A percentile compares a stretch with the other conserved stretches of the same genome.
Evolutionary conservation across 2,113 vertebrate genomes (phyloP).

Genomic region (Variabilichromis moorii): DNA sequence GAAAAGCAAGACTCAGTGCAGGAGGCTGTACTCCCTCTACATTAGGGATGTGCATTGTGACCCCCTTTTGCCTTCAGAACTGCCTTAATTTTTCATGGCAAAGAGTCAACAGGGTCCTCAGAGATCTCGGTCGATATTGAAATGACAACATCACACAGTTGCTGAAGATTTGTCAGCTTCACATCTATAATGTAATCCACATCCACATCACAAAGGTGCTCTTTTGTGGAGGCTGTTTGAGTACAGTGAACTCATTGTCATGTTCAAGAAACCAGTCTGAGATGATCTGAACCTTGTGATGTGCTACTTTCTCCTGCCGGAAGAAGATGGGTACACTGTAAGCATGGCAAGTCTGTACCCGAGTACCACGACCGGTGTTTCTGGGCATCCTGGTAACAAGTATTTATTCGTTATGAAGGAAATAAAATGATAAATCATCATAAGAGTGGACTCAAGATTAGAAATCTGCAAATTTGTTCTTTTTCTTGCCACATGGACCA

Average conservation of each 20-base stretch:
- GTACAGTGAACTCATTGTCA: background rate
- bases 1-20: background rate
- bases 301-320: rapidly evolving
- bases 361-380: background rate
- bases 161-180: background rate
- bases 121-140: background rate
- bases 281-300: background rate
- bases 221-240: background rate
- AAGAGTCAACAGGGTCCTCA: background rate
- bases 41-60: background rate
- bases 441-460: background rate
- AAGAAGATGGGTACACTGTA: background rate
- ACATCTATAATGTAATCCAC: background rate
- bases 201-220: background rate
- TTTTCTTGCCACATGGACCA: background rate
- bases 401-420: background rate
- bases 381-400: background rate
- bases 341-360: background rate
- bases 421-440: background rate
- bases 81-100: background rate
- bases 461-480: background rate
- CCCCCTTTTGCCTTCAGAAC: background rate
- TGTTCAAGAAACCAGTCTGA: background rate
- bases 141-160: background rate
- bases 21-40: background rate